These are phyloP conservation scores for Gouania willdenowi DNA, from an alignment of 2,797 vertebrate genomes.

Conservation along the genomic window DNA sequence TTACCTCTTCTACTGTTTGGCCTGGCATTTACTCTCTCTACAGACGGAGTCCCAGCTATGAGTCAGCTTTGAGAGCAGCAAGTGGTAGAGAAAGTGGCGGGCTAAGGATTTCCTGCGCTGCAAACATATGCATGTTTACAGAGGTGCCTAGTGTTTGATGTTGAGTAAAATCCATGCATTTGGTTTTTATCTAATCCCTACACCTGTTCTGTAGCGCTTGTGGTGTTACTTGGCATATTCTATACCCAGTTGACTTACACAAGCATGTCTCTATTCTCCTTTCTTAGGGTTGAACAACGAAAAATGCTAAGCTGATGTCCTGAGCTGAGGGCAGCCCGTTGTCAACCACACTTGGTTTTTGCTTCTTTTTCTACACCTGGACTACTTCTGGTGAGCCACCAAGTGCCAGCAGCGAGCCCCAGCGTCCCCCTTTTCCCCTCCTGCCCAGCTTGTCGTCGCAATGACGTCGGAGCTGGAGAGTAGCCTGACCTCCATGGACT, in stretches of 20 bases:
- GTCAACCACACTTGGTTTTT: slow-evolving; percentile 29
- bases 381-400: slow-evolving; percentile 24
- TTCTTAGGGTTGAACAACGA: slow-evolving; percentile 50
- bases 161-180: slow-evolving; percentile 18
- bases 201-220: background rate
- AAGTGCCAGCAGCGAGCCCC: slow-evolving; percentile 24
- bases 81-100: slow-evolving; percentile 61
- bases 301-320: slow-evolving; percentile 49
- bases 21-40: slow-evolving; percentile 69
- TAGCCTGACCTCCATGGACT: slow-evolving; percentile 93
- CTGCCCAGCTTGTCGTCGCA: slow-evolving; percentile 67
- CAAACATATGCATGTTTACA: slow-evolving; percentile 33
- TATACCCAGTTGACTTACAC: background rate
- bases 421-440: slow-evolving; percentile 39
- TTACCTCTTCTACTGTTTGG: slow-evolving; percentile 78
- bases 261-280: slow-evolving; percentile 26
- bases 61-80: slow-evolving; percentile 71
- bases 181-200: slow-evolving; percentile 5
- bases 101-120: slow-evolving; percentile 49
- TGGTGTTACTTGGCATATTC: background rate
- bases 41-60: slow-evolving; percentile 71
- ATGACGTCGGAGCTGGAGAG: slow-evolving; percentile 96
- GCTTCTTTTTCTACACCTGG: slow-evolving; percentile 33
- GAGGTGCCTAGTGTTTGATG: slow-evolving; percentile 31
- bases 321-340: slow-evolving; percentile 51